Evolutionary conservation across 2,797 vertebrate genomes (phyloP).

Genomic region (Sebastes wilsoni): DNA sequence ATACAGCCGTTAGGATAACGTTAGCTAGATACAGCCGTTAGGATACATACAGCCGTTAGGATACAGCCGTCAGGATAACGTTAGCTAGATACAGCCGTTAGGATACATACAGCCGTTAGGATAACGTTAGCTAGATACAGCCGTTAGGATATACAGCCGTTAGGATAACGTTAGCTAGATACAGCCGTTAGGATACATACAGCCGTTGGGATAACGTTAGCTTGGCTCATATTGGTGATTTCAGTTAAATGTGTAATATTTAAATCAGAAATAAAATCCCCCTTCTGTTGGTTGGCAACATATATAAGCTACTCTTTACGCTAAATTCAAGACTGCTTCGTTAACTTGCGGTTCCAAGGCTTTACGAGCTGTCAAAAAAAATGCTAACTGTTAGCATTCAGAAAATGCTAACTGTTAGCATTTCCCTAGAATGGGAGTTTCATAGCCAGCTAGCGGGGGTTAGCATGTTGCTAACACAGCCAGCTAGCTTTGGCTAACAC

Average conservation of each 20-base stretch:
- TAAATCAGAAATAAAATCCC: not conserved
- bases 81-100: too few relatives aligned
- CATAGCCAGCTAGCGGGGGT: conserved; percentile 21
- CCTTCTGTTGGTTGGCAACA: not conserved
- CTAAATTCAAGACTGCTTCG: not conserved
- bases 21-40: too few relatives aligned
- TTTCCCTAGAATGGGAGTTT: conserved; percentile 29
- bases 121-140: too few relatives aligned
- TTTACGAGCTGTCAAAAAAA: conserved; percentile 52
- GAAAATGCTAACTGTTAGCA: conserved; percentile 45
- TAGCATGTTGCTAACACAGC: not conserved
- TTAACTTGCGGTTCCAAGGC: not conserved
- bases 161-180: not conserved
- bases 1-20: not conserved
- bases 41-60: too few relatives aligned
- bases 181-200: too few relatives aligned
- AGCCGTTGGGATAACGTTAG: not conserved
- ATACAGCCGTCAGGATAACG: too few relatives aligned
- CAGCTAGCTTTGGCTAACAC: conserved; percentile 9
- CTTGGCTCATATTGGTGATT: not conserved
- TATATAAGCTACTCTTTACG: not conserved
- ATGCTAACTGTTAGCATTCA: conserved; percentile 64
- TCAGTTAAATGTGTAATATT: too few relatives aligned
- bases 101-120: not conserved
- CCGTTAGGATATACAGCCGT: not conserved